Evolutionary conservation across 1,140 invertebrate genomes (phyloP).

Genomic region (Asbolus verrucosus): DNA sequence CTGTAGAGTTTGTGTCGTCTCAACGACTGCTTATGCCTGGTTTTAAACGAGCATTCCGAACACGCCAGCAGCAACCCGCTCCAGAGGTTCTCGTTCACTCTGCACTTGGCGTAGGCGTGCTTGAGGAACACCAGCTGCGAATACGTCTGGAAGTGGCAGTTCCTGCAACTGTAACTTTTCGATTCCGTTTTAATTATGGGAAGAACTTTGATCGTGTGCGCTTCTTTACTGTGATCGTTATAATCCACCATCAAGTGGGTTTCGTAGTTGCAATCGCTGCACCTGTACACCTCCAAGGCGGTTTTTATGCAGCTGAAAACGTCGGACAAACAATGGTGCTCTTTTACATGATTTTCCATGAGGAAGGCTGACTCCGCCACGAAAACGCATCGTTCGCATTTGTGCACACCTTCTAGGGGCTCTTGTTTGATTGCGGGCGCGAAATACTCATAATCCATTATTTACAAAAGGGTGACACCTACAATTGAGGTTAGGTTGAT

Average conservation of each 20-base stretch:
- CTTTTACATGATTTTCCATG: neutral
- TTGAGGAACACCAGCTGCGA: neutral
- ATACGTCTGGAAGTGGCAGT: neutral
- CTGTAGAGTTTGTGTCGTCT: neutral
- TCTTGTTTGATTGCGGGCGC: neutral
- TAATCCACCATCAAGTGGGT: neutral
- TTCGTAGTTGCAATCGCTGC: neutral
- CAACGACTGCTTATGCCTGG: neutral
- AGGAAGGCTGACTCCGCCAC: neutral
- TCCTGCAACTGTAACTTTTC: neutral
- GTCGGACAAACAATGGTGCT: neutral
- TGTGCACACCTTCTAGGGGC: neutral
- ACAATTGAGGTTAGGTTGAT: too few relatives aligned
- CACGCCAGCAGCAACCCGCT: neutral
- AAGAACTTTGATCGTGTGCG: neutral
- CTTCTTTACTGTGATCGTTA: neutral
- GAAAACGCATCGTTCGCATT: neutral
- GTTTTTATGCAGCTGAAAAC: neutral
- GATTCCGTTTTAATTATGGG: neutral
- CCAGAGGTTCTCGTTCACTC: neutral
- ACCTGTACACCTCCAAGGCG: neutral
- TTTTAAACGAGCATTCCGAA: neutral
- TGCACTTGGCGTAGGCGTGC: neutral
- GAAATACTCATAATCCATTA: neutral
- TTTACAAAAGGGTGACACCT: neutral